phyloP scores from a whole-genome alignment of 2,113 vertebrate species.

The Xenopus tropicalis region DNA sequence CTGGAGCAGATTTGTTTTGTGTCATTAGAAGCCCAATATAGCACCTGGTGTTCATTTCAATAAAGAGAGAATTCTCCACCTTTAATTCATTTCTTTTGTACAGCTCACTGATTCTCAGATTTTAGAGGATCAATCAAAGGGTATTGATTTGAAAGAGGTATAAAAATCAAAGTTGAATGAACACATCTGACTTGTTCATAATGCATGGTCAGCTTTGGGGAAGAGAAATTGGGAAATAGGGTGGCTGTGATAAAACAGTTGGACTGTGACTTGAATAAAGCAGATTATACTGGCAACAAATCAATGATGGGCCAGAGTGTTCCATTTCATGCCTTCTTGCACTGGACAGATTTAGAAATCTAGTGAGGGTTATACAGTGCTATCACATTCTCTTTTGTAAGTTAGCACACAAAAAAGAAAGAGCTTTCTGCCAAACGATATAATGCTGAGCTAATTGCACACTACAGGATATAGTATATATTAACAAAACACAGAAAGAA shows the following conservation, averaged over 20 bases:
- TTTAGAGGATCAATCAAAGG: constrained; percentile 55
- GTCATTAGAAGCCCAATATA: constrained; percentile 46
- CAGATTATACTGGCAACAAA: constrained; percentile 57
- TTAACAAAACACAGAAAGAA: background rate
- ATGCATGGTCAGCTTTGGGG: constrained; percentile 56
- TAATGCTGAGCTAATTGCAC: constrained; percentile 14
- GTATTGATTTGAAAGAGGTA: constrained; percentile 58
- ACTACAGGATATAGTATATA: background rate
- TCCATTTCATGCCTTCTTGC: constrained; percentile 60
- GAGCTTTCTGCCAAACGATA: constrained; percentile 13
- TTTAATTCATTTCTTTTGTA: constrained; percentile 46
- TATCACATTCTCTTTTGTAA: constrained; percentile 55
- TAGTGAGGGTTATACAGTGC: constrained; percentile 50
- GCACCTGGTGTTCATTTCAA: constrained; percentile 48
- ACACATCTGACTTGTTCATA: constrained; percentile 59
- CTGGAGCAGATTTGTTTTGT: constrained; percentile 39
- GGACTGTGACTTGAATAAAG: constrained; percentile 62
- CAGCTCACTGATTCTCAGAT: constrained; percentile 51
- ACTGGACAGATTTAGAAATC: constrained; percentile 54
- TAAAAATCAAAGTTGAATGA: constrained; percentile 60
- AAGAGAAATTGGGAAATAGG: constrained; percentile 60
- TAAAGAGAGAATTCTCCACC: constrained; percentile 45
- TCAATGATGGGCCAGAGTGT: constrained; percentile 50
- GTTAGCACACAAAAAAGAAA: constrained; percentile 24
- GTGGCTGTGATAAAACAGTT: constrained; percentile 52